Evolutionary conservation across 2,113 vertebrate species (phyloP).

Genomic region (Hippopotamus amphibius): DNA sequence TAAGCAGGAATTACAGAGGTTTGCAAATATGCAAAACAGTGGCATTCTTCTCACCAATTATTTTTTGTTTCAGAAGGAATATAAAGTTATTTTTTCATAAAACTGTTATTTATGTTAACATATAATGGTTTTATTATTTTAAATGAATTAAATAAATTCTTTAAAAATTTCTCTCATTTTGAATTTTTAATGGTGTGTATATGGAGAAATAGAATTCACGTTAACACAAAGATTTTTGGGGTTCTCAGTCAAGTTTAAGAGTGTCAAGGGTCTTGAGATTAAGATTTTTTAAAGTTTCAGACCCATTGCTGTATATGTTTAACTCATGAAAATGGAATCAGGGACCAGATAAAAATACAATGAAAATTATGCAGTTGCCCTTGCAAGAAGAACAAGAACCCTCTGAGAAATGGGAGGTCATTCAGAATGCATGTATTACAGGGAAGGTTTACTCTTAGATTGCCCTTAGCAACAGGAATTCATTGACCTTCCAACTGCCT

Average conservation of each 20-base stretch:
- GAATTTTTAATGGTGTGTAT: not conserved
- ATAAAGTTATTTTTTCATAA: not conserved
- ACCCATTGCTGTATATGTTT: not conserved
- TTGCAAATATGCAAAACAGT: not conserved
- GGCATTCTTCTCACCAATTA: not conserved
- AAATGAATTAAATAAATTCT: not conserved
- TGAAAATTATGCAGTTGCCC: not conserved
- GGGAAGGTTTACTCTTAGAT: not conserved
- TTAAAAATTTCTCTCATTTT: not conserved
- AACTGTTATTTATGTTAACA: not conserved
- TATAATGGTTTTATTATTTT: not conserved
- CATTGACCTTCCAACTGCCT: not conserved
- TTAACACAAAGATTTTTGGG: not conserved
- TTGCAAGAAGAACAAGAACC: not conserved
- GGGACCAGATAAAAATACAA: not conserved
- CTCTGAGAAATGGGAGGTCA: not conserved
- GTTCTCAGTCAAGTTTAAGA: not conserved
- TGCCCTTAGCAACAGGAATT: not conserved
- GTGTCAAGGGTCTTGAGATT: not conserved
- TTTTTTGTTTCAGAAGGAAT: not conserved
- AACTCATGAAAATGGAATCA: not conserved
- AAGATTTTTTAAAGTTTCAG: not conserved
- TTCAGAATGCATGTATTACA: not conserved
- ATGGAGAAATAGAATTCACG: not conserved
- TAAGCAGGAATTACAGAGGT: not conserved